A percentile compares a stretch with the other conserved stretches of the same genome.
These are phyloP conservation scores for Cheumatopsyche charites DNA, from an alignment of 1,140 invertebrate genomes.

Conservation along the genomic window DNA sequence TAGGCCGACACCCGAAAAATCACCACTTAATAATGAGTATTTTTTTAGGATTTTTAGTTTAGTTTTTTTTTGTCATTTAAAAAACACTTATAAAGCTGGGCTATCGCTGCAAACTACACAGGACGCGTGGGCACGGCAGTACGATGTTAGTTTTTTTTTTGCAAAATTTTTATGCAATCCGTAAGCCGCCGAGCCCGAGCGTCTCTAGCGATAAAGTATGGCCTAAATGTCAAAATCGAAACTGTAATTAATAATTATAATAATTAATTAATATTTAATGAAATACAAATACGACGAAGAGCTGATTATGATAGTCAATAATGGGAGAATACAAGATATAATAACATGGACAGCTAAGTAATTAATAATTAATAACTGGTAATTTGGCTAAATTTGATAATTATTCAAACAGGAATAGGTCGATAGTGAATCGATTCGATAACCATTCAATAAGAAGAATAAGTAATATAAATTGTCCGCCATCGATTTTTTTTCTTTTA, in stretches of 20 bases:
- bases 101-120: slow-evolving; percentile 46
- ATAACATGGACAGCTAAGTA: slow-evolving; percentile 50
- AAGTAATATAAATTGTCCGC: slow-evolving; percentile 33
- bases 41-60: slow-evolving; percentile 31
- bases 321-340: slow-evolving; percentile 48
- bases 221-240: slow-evolving; percentile 46
- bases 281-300: slow-evolving; percentile 49
- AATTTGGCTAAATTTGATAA: slow-evolving; percentile 49
- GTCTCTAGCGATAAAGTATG: slow-evolving; percentile 31
- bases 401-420: slow-evolving; percentile 45
- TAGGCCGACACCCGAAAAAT: slow-evolving; percentile 46
- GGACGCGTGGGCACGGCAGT: slow-evolving; percentile 23
- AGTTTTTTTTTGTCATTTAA: slow-evolving; percentile 23
- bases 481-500: slow-evolving; percentile 24
- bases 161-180: not conserved
- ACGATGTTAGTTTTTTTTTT: not conserved
- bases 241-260: slow-evolving; percentile 32
- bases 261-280: slow-evolving; percentile 37
- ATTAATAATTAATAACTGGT: slow-evolving; percentile 45
- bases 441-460: slow-evolving; percentile 42
- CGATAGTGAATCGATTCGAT: slow-evolving; percentile 39
- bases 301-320: slow-evolving; percentile 48
- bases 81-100: slow-evolving; percentile 48
- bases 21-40: slow-evolving; percentile 45
- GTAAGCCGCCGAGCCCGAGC: slow-evolving; percentile 9